Evolutionary conservation across 2,797 vertebrate genomes (phyloP), one percentile per base, ranked within the genome.

Genomic region (Florisuga fusca): DNA sequence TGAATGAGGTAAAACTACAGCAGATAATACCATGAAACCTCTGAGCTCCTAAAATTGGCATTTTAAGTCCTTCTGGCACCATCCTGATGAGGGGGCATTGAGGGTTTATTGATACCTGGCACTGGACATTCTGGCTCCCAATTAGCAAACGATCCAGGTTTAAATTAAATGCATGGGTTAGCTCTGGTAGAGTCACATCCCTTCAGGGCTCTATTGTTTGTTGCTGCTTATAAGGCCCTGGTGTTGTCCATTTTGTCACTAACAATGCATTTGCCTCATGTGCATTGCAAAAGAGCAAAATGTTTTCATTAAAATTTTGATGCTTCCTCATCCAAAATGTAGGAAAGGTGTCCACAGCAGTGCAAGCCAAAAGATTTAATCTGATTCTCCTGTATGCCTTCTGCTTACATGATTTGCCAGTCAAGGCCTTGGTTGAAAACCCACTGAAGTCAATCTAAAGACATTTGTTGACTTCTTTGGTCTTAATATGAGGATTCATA

Each of bases 1-100:
- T 71, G 89, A 88, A 90, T 71, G 91, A 94, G 83, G 94, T 91
- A 94, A 94, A 94, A 94, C 75, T 92, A 53, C 53, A 90, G 63
- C 0, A 1, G 34, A 73, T 94, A 79, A 84, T 83, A 78, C 62
- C 74, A 81, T 34, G 58, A 88, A 94, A 53, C 31, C n/a, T 87
- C 62, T 94, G 84, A 94, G 85, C 79, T 93, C 74, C 84, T 55
- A 31, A 91, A 92, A 83, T 19, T 80, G 82, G 85, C 87, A 91
- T 89, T 91, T 86, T 67, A 87, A 81, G 41, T 74, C 66, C 19
- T 48, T 84, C 41, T 78, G 68, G 76, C 76, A 93, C 48, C n/a
- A 46, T 71, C 31, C 58, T 68, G 53, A 54, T 82, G 91, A 51
- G 41, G 58, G 80, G 77, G 74, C 62, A 90, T 17, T 71, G 85